phyloP scores from a whole-genome alignment of 2,797 vertebrate species.

The Microhierax caerulescens region DNA sequence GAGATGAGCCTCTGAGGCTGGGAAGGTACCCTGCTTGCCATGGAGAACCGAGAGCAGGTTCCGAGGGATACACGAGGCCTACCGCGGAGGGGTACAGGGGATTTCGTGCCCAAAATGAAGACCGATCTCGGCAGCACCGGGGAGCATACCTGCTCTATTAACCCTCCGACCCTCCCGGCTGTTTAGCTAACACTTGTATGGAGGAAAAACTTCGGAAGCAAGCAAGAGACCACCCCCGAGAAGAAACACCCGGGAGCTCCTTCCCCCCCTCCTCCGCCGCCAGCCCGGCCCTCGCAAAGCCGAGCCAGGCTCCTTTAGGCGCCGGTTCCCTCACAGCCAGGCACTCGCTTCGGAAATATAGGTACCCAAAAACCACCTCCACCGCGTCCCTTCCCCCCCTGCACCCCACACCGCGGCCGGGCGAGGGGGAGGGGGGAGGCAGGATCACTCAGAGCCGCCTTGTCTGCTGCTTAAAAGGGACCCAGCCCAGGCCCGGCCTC shows the following conservation, averaged over 20 bases:
- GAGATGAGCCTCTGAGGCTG: not conserved
- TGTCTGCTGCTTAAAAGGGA: not conserved
- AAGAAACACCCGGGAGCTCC: not conserved
- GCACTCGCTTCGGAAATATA: not conserved
- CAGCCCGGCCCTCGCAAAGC: not conserved
- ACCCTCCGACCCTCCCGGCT: not conserved
- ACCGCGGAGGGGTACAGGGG: not conserved
- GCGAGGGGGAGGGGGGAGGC: not conserved
- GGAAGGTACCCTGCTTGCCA: not conserved
- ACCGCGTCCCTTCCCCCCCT: not conserved
- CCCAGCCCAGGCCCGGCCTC: conserved; percentile 48
- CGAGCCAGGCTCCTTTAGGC: not conserved
- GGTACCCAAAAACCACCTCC: conserved; percentile 1
- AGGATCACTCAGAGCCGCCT: not conserved
- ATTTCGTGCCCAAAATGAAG: not conserved
- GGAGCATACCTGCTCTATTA: not conserved
- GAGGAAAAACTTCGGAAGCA: conserved; percentile 4
- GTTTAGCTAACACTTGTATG: not conserved
- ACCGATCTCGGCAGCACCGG: not conserved
- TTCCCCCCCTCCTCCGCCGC: not conserved
- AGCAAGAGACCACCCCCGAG: not conserved
- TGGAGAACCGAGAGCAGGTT: not conserved
- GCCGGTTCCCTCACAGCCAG: not conserved
- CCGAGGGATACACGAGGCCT: conserved; percentile 37
- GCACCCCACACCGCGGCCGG: not conserved